phyloP scores from a whole-genome alignment of 1,140 invertebrate species.

The Coelopa frigida region DNA sequence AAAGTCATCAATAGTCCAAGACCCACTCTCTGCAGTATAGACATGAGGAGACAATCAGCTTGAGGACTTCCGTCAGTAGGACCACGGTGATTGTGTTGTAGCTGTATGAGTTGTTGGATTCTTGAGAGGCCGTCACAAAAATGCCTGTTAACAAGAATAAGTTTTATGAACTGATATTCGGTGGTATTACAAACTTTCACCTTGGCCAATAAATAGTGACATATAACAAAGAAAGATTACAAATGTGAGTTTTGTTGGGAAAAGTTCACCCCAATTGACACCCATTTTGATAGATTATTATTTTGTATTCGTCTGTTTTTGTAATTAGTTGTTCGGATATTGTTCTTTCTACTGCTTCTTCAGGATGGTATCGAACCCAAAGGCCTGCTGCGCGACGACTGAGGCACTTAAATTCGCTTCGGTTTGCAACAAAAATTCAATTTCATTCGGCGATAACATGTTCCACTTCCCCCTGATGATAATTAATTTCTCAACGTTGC shows the following conservation, averaged over 20 bases:
- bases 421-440: neutral
- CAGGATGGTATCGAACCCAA: neutral
- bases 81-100: constrained; percentile 87
- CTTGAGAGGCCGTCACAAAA: constrained; percentile 83
- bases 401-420: neutral
- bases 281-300: constrained; percentile 21
- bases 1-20: constrained; percentile 1
- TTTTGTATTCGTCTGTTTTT: neutral
- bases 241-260: constrained; percentile 70
- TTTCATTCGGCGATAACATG: neutral
- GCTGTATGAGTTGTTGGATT: constrained; percentile 67
- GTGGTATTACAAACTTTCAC: constrained; percentile 48
- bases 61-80: constrained; percentile 79
- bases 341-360: neutral
- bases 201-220: constrained; percentile 72
- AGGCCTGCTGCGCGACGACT: neutral
- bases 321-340: neutral
- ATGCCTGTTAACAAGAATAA: constrained; percentile 58
- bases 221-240: constrained; percentile 79
- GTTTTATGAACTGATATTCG: neutral
- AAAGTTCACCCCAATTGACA: constrained; percentile 61
- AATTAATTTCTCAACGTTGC: neutral
- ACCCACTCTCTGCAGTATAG: constrained; percentile 69
- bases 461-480: neutral
- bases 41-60: constrained; percentile 64